These are phyloP conservation scores for Drosophila teissieri DNA, from an alignment of 1,140 invertebrate species.

Conservation along the genomic window DNA sequence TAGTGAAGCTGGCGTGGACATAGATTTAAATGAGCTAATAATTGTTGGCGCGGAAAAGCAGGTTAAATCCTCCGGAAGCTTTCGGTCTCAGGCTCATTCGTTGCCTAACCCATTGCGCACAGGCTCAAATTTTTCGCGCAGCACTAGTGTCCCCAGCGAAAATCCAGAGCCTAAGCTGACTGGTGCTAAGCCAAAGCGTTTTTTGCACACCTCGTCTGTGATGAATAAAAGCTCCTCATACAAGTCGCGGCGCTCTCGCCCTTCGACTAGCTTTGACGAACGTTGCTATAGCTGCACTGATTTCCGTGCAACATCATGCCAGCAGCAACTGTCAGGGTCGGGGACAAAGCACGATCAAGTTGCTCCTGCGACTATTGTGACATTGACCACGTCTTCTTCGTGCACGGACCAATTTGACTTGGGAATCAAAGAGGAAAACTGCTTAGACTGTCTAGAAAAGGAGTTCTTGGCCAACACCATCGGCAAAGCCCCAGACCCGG, in stretches of 20 bases:
- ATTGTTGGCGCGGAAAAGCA: constrained; percentile 16
- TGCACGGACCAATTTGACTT: constrained; percentile 53
- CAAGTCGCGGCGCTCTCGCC: constrained; percentile 69
- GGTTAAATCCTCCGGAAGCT: constrained; percentile 8
- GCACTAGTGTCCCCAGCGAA: constrained; percentile 61
- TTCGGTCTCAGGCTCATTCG: constrained; percentile 53
- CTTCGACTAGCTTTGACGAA: constrained; percentile 68
- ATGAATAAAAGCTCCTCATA: constrained; percentile 72
- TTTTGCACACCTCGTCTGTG: constrained; percentile 69
- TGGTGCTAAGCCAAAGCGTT: constrained; percentile 78
- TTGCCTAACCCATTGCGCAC: constrained; percentile 66
- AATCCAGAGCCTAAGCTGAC: constrained; percentile 66
- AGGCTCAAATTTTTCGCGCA: constrained; percentile 53
- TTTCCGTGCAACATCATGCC: constrained; percentile 49
- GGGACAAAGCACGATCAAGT: constrained; percentile 16
- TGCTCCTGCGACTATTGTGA: constrained; percentile 55
- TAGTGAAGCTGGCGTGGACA: constrained; percentile 32
- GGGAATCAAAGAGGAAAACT: constrained; percentile 69
- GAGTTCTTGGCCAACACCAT: constrained; percentile 81
- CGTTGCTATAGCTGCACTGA: constrained; percentile 80
- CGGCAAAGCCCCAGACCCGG: constrained; percentile 69
- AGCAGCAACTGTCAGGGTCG: constrained; percentile 21
- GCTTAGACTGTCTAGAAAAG: constrained; percentile 80
- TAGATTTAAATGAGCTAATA: constrained; percentile 34
- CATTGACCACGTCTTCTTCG: constrained; percentile 49